A percentile compares a stretch with the other conserved stretches of the same genome.
Evolutionary conservation across 2,888 invertebrate genomes (phyloP).

Genomic region (Choristoneura rosaceana): DNA sequence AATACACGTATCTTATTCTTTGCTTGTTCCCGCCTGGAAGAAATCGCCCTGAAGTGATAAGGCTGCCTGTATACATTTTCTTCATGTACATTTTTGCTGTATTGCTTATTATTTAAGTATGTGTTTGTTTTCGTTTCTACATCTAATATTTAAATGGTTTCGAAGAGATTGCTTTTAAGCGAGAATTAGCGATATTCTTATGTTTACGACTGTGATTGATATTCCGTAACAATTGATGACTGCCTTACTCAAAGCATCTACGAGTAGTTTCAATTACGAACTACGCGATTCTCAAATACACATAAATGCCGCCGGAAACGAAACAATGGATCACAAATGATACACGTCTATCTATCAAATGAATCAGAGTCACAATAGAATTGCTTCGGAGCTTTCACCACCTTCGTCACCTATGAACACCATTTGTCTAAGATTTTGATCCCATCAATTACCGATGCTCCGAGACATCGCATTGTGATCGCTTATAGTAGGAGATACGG

Average conservation of each 20-base stretch:
- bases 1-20: too few relatives aligned
- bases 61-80: too few relatives aligned
- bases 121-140: too few relatives aligned
- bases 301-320: slow-evolving; percentile 61
- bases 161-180: too few relatives aligned
- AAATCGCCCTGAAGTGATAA: too few relatives aligned
- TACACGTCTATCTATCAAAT: slow-evolving; percentile 66
- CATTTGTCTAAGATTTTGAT: slow-evolving; percentile 66
- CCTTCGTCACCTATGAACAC: slow-evolving; percentile 55
- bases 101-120: too few relatives aligned
- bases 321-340: slow-evolving; percentile 68
- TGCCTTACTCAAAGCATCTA: slow-evolving; percentile 11
- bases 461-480: slow-evolving; percentile 46
- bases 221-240: slow-evolving; percentile 17
- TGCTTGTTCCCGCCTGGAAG: too few relatives aligned
- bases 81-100: too few relatives aligned
- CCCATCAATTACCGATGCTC: slow-evolving; percentile 58
- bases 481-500: not conserved
- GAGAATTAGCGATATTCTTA: too few relatives aligned
- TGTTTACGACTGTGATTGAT: too few relatives aligned
- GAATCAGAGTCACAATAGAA: slow-evolving; percentile 74
- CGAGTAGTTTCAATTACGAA: slow-evolving; percentile 43
- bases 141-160: too few relatives aligned
- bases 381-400: slow-evolving; percentile 69
- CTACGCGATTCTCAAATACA: slow-evolving; percentile 50